Base-by-base conservation (phyloP, 2,888 invertebrate genomes). In the Hyposoter dolosus region DNA sequence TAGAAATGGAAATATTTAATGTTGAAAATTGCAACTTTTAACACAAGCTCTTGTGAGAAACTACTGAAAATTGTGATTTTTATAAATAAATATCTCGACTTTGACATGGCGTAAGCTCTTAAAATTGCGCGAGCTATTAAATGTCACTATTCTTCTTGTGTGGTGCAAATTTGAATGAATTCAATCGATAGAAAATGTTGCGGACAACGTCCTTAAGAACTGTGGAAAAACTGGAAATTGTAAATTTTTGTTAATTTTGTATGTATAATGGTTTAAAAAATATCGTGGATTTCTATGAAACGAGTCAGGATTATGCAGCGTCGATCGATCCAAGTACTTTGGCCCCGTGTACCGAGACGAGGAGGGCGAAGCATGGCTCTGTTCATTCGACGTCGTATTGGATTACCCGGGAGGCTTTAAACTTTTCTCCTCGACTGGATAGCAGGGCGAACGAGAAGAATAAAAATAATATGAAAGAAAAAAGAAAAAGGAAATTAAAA, bases 341-440 rank as follows among this genome's bases (percentile, higher is more conserved):
- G 56, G 35, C 47, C 40, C 71, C 40, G 60, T 47, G n/a, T 47
- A 32, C 63, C 47, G 40, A 40, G 40, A n/a, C 56, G 63, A 40
- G 12, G 53, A 56, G 60, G 60, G 28, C 60, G 15, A 72, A 72
- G 12, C 56, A 32, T 60, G 28, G 45, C 50, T 28, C 40, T 56
- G 19, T 71, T 15, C 56, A 35, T 71, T 32, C 47, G 72, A n/a
- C 65, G n/a, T 56, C 71, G 63, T 47, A 72, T 72, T 65, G 72
- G 63, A 71, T 79, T 69, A 79, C 72, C 40, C 80, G 71, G 12
- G 72, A 72, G 69, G 72, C 47, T 72, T 72, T 63, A 72, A 72
- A 80, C 63, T 80, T 80, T 80, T 80, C 63, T 80, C 80, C 63
- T 80, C 72, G 50, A 47, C 47, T 23, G 47, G 68, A 78, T 78